Evolutionary conservation across 92 coral and sea anemone genomes (phyloP), one percentile per base, ranked within the genome.

Genomic region (Zoanthus sociatus): DNA sequence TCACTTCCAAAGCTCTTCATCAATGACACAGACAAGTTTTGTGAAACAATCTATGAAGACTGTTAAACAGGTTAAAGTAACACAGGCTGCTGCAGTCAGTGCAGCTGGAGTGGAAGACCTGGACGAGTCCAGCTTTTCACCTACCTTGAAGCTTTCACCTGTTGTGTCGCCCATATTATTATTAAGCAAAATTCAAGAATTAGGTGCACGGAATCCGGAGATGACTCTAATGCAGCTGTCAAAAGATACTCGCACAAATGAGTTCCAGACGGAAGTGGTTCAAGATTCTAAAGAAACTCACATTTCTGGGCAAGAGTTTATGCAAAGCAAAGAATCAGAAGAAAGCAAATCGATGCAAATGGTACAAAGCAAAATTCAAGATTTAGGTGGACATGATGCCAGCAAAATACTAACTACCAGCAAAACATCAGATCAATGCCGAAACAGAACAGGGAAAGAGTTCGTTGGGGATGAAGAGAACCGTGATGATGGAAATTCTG

Each of bases 21-120:
- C 75, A 18, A 46, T 81, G 20, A 81, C 75, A 45, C 74, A 81
- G 73, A 81, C 85, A 12, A 53, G 85, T 3, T 56, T 81, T 46
- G 84, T 45, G 18, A 73, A 66, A 17, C 73, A 61, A 26, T 31
- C 47, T 44, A 21, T 44, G 18, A 46, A 81, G 44, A 66, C 45
- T 31, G 85, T 21, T n/a, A 51, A 51, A 53, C 63, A 81, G 26
- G 33, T 68, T 1, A 55, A 7, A 81, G 75, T 47, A 60, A 31
- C 47, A 56, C 74, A 79, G 71, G 58, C 83, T 7, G 56, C 51
- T 32, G 53, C 9, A 2, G 33, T 30, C 17, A 32, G n/a, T 30
- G 10, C 74, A 15, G 31, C 46, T 20, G 63, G 85, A 81, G 76
- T 81, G 6, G 85, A 81, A 42, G 85, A 81, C 47, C 47, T 81